These are phyloP conservation scores for Holothuria scabra DNA, from an alignment of 53 echinoderm and acorn worm species.

Conservation along the genomic window DNA sequence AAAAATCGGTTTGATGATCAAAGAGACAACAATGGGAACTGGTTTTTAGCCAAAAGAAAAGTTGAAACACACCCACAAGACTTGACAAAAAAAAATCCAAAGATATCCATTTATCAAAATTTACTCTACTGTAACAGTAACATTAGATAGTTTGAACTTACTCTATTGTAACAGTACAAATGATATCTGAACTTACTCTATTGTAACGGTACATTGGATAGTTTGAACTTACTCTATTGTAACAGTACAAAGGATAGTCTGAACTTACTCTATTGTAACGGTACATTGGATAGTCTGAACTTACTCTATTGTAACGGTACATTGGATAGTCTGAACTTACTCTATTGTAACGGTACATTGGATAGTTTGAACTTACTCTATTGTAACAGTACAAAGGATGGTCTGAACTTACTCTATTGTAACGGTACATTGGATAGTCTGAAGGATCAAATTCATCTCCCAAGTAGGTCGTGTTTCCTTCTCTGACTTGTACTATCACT, in stretches of 20 bases:
- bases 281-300: background rate
- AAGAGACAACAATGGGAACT: no score
- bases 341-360: slow-evolving; percentile 25
- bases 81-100: no score
- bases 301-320: slow-evolving; percentile 34
- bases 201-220: slow-evolving; percentile 16
- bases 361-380: slow-evolving; percentile 28
- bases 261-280: slow-evolving; percentile 37
- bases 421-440: slow-evolving; percentile 11
- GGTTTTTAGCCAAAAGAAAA: no score
- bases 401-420: slow-evolving; percentile 32
- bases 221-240: slow-evolving; percentile 31
- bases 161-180: slow-evolving; percentile 21
- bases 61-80: no score
- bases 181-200: slow-evolving; percentile 29
- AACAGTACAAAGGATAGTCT: slow-evolving; percentile 5
- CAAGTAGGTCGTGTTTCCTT: slow-evolving; percentile 55
- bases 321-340: slow-evolving; percentile 19
- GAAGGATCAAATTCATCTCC: slow-evolving; percentile 36
- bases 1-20: no score
- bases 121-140: slow-evolving; percentile 37
- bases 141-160: slow-evolving; percentile 3
- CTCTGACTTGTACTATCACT: slow-evolving; percentile 53
- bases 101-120: background rate
- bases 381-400: slow-evolving; percentile 7